phyloP scores from a whole-genome alignment of 2,888 invertebrate genomes.

The Torymus tubicola region DNA sequence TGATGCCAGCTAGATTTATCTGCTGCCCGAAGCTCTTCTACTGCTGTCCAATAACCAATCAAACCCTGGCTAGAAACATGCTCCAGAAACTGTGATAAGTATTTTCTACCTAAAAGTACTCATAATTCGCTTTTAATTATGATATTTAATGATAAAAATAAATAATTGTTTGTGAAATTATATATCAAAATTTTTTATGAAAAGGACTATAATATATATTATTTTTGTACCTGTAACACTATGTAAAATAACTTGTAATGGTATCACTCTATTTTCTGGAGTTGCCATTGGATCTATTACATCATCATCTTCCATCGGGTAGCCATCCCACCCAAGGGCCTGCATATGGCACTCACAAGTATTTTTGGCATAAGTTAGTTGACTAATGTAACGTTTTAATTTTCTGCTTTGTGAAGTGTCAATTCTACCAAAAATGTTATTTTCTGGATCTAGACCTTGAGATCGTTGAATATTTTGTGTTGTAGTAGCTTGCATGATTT shows the following conservation, averaged over 20 bases:
- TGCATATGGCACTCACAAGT: constrained; percentile 88
- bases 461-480: constrained; percentile 92
- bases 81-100: constrained; percentile 88
- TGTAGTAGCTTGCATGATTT: constrained; percentile 95
- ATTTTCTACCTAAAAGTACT: constrained; percentile 81
- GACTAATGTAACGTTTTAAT: constrained; percentile 89
- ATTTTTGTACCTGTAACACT: constrained; percentile 79
- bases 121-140: not conserved
- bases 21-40: constrained; percentile 88
- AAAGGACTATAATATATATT: not conserved
- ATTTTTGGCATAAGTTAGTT: constrained; percentile 87
- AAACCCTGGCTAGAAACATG: constrained; percentile 90
- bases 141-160: not conserved
- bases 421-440: constrained; percentile 81
- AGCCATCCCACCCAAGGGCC: constrained; percentile 86
- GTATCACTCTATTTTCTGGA: constrained; percentile 77
- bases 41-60: constrained; percentile 91
- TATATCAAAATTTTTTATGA: not conserved
- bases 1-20: constrained; percentile 89
- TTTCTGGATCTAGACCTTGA: constrained; percentile 86
- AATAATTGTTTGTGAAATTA: no score
- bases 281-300: constrained; percentile 65
- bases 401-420: constrained; percentile 89
- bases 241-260: constrained; percentile 85
- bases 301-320: constrained; percentile 72